Base-by-base conservation (phyloP, 35 echinoderm and acorn worm species). In the Strongylocentrotus purpuratus region DNA sequence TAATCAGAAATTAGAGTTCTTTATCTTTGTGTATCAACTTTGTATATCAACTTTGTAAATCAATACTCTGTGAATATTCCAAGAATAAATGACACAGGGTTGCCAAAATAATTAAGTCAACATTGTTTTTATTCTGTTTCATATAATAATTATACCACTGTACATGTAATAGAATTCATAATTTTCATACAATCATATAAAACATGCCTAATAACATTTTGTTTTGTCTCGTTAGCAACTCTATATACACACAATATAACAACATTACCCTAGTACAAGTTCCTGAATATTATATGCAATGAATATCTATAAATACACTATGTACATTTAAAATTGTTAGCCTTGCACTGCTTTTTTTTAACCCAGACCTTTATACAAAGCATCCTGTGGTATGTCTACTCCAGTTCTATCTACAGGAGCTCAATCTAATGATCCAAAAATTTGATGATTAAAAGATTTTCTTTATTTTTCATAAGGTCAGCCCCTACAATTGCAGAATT, bases 131-230 rank as follows among this genome's bases (percentile, higher is more conserved):
- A 78, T 78, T 78, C 65, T 4, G 22, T 78, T 78, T n/a, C 65
- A 28, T 78, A 78, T 78, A 78, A 78, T 78, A 78, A 7, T 25
- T 17, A 65, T 65, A 65, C 9, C 60, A 25, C 17, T 70, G 18
- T 78, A 28, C 65, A 59, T 28, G 4, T 78, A 78, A 78, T 78
- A 28, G 50, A 55, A 55, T 55, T n/a, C 65, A 78, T 78, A 28
- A 78, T 78, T 78, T 78, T n/a, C 65, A 78, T 78, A 78, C 65
- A 78, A 78, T 78, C 65, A 28, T 78, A 78, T 70, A 78, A 78
- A 78, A 78, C 65, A 78, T 28, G 28, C 65, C 22, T n/a, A 78
- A 9, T 78, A 55, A 55, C 50, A 55, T 55, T 55, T 55, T 55
- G 1, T 55, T 55, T 55, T 41, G 11, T 55, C 35, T 15, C 50